Evolutionary conservation across 2,113 vertebrate genomes (phyloP), one percentile per base, ranked within the genome.

Genomic region (Spea multiplicata): DNA sequence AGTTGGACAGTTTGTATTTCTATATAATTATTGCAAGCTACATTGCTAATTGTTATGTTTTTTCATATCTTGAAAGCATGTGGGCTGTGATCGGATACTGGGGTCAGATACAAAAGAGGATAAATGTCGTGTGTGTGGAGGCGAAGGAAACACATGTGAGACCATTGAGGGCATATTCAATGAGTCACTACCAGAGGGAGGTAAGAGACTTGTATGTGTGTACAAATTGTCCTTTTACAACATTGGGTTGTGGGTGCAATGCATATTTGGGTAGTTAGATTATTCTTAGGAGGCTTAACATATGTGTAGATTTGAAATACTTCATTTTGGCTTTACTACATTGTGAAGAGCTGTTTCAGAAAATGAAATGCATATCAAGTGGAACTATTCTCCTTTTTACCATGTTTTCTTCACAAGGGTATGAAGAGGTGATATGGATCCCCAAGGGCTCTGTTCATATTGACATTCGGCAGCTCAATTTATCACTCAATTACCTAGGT

Each of bases 381-480:
- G 30, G 30, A 30, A 30, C 30, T 30, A 30, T 30, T 30, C 30
- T 30, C 30, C 2, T 52, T 52, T 52, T 52, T 52, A 52, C 50
- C 1, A 5, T 59, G 10, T 13, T 80, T 6, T 75, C 4, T 85
- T 71, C 73, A 83, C 7, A 90, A 99, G 97, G 95, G 84, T 99
- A 97, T 6, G 94, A 97, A 84, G 96, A 99, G 78, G 95, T 99
- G 83, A 90, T 98, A 87, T 91, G 94, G 89, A 97, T 99, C 76
- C 97, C 97, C 73, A 97, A 95, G 88, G 97, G 97, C 17, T 98
- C 97, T 0, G 95, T 98, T 47, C 96, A 97, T 85, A 98, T 99
- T 78, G 94, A 96, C 86, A 94, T 99, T 85, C 95, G 96, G 73
- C 95, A 99, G 85, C 93, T 98, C 89, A 98, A 98, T 87, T 86